Evolutionary conservation across 2,888 invertebrate species (phyloP).

Genomic region (Agrotis puta): DNA sequence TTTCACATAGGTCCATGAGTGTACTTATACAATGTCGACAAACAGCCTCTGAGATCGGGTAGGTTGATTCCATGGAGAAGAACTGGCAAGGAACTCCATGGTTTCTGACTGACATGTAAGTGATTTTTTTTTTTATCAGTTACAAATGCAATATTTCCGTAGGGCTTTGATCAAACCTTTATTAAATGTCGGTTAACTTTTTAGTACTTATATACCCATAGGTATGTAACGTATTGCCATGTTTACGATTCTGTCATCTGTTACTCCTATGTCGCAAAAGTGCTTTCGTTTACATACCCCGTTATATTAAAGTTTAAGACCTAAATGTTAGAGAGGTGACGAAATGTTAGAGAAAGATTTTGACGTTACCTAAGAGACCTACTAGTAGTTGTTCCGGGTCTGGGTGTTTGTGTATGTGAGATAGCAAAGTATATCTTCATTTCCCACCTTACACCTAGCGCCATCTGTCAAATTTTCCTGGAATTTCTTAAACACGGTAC

Average conservation of each 20-base stretch:
- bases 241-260: constrained; percentile 46
- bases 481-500: background rate
- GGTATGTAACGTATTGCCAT: constrained; percentile 10
- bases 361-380: too few species aligned
- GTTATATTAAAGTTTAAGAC: constrained; percentile 9
- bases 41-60: too few species aligned
- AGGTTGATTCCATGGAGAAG: too few species aligned
- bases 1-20: too few species aligned
- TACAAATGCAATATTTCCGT: background rate
- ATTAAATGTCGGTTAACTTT: constrained; percentile 9
- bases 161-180: background rate
- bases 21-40: too few species aligned
- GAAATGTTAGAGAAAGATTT: constrained; percentile 1
- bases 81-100: too few species aligned
- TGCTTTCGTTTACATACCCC: constrained; percentile 18
- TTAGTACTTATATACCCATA: constrained; percentile 1
- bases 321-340: too few species aligned
- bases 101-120: too few species aligned
- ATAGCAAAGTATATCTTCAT: background rate
- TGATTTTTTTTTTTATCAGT: background rate
- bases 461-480: background rate
- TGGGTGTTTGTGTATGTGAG: too few species aligned
- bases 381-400: too few species aligned
- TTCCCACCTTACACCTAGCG: background rate
- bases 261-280: constrained; percentile 43